Evolutionary conservation across 2,113 vertebrate genomes (phyloP).

Genomic region (Corydoras sp.): DNA sequence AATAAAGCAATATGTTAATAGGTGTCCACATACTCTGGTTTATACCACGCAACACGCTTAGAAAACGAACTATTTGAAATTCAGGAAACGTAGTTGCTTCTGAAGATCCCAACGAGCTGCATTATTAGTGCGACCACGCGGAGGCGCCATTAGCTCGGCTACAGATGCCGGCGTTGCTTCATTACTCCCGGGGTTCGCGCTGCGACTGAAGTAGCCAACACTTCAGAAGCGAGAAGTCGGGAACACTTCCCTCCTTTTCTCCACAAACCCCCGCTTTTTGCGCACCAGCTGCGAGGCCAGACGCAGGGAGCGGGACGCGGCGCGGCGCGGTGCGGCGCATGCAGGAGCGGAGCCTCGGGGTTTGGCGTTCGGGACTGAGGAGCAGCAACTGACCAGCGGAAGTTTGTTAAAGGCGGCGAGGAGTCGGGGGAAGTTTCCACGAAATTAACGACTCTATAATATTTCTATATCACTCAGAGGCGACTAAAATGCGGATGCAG

Average conservation of each 20-base stretch:
- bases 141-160: conserved; percentile 19
- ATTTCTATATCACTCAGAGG: neutral
- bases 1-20: no score
- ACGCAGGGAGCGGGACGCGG: no score
- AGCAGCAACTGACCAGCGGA: conserved; percentile 27
- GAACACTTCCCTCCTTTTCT: conserved; percentile 28
- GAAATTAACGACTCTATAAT: conserved; percentile 23
- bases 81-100: no score
- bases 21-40: no score
- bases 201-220: conserved; percentile 30
- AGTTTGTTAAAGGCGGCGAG: conserved; percentile 32
- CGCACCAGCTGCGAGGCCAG: neutral
- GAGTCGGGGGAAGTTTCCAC: conserved; percentile 58
- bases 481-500: conserved; percentile 1
- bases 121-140: conserved; percentile 35
- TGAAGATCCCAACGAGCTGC: neutral
- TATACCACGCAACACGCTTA: no score
- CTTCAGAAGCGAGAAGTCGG: conserved; percentile 36
- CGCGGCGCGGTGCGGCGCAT: neutral
- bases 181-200: conserved; percentile 11
- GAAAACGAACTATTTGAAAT: no score
- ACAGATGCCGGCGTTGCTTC: neutral
- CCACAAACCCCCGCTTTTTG: conserved; percentile 29
- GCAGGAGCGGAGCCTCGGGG: conserved; percentile 4
- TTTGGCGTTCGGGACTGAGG: conserved; percentile 11